A percentile compares a stretch with the other conserved stretches of the same genome.
These are phyloP conservation scores for Synanthedon andrenaeformis DNA, from an alignment of 2,888 invertebrate genomes.

Conservation along the genomic window DNA sequence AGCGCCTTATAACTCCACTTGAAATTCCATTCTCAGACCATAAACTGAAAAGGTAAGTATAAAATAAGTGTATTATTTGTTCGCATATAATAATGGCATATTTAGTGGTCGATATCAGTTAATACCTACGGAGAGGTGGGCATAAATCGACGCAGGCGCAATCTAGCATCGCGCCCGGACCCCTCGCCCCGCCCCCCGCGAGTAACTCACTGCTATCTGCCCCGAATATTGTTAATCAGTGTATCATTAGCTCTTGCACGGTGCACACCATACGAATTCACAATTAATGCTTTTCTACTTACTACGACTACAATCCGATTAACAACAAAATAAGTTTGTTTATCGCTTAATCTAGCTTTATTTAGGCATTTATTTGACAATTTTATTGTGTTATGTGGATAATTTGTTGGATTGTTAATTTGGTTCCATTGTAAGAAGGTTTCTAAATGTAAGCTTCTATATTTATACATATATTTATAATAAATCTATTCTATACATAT, in stretches of 20 bases:
- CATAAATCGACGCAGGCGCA: constrained; percentile 59
- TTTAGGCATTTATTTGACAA: neutral
- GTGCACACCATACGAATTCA: constrained; percentile 28
- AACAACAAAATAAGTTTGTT: neutral
- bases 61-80: constrained; percentile 51
- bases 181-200: constrained; percentile 43
- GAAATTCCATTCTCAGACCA: constrained; percentile 45
- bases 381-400: too few species aligned
- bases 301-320: neutral
- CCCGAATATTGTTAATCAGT: constrained; percentile 71
- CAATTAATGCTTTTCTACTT: constrained; percentile 2
- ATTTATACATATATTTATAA: too few species aligned
- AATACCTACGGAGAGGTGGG: constrained; percentile 54
- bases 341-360: neutral
- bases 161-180: constrained; percentile 51
- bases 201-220: constrained; percentile 64
- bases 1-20: constrained; percentile 11
- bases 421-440: too few species aligned
- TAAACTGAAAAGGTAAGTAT: constrained; percentile 23
- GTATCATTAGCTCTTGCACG: constrained; percentile 56
- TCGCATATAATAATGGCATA: constrained; percentile 68
- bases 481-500: too few species aligned
- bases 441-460: too few species aligned
- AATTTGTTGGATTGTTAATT: too few species aligned
- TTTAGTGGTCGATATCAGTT: constrained; percentile 67